Evolutionary conservation across 30 jellyfish, hydroid and myxozoan species (phyloP).

Genomic region (Chrysaora quinquecirrha): DNA sequence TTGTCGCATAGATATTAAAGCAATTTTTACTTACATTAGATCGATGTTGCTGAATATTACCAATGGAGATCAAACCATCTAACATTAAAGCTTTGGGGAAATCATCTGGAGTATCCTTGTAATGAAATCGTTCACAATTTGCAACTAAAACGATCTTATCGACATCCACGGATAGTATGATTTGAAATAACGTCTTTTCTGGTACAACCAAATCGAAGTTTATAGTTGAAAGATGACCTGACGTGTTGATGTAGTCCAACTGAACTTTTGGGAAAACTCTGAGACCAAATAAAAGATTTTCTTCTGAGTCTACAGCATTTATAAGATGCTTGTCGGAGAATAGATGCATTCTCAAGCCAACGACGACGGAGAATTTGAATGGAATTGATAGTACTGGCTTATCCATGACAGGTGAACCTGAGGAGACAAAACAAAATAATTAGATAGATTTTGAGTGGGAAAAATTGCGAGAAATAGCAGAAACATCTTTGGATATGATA

Average conservation of each 20-base stretch:
- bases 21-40: not conserved
- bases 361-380: not conserved
- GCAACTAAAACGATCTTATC: slow-evolving; percentile 17
- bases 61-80: slow-evolving; percentile 34
- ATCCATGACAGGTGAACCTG: not conserved
- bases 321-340: slow-evolving; percentile 12
- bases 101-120: slow-evolving; percentile 28
- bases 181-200: not conserved
- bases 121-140: slow-evolving; percentile 4
- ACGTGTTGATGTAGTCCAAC: slow-evolving; percentile 19
- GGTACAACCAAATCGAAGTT: slow-evolving; percentile 1
- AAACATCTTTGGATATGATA: too few species aligned
- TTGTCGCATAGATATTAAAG: too few species aligned
- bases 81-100: slow-evolving; percentile 12
- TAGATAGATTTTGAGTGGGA: too few species aligned
- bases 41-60: not conserved
- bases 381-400: not conserved
- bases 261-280: slow-evolving; percentile 2
- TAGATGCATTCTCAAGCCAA: slow-evolving; percentile 11
- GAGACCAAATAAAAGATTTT: slow-evolving; percentile 25
- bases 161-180: slow-evolving; percentile 11
- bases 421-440: not conserved
- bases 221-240: slow-evolving; percentile 33
- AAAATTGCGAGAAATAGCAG: too few species aligned
- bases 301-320: slow-evolving; percentile 27